A percentile compares a stretch with the other conserved stretches of the same genome.
phyloP scores from a whole-genome alignment of 2,113 vertebrate genomes.

The Rousettus leschenaultii region DNA sequence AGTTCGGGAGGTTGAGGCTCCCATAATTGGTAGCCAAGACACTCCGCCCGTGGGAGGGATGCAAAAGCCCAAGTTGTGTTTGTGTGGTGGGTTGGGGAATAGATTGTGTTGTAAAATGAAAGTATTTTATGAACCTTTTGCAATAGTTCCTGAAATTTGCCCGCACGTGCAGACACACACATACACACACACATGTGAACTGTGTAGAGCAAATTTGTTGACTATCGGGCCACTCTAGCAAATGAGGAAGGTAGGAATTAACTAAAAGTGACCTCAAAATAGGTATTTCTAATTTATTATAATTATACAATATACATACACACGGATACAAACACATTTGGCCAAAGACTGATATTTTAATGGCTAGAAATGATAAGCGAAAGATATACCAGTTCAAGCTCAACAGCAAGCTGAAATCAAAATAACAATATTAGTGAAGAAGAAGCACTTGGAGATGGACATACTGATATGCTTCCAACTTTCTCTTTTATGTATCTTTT shows the following conservation, averaged over 20 bases:
- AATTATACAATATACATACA: neutral
- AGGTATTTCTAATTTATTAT: neutral
- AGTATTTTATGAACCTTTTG: neutral
- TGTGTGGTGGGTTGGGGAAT: neutral
- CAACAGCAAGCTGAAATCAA: neutral
- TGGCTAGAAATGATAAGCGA: neutral
- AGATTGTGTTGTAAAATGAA: neutral
- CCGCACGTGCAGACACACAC: rapidly evolving
- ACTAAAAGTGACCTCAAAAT: neutral
- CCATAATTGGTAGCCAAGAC: neutral
- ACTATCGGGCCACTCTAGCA: neutral
- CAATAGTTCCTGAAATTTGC: neutral
- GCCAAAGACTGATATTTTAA: neutral
- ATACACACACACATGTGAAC: neutral
- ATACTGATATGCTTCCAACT: neutral
- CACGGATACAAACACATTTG: neutral
- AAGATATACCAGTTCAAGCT: neutral
- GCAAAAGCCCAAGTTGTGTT: neutral
- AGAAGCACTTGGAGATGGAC: neutral
- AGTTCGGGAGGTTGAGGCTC: neutral
- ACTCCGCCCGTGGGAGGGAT: neutral
- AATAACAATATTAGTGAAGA: neutral
- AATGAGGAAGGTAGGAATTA: neutral
- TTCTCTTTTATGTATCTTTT: neutral
- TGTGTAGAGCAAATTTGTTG: neutral